Evolutionary conservation across 1,140 invertebrate species (phyloP), one percentile per base, ranked within the genome.

Genomic region (Mycetomoellerius zeteki): DNA sequence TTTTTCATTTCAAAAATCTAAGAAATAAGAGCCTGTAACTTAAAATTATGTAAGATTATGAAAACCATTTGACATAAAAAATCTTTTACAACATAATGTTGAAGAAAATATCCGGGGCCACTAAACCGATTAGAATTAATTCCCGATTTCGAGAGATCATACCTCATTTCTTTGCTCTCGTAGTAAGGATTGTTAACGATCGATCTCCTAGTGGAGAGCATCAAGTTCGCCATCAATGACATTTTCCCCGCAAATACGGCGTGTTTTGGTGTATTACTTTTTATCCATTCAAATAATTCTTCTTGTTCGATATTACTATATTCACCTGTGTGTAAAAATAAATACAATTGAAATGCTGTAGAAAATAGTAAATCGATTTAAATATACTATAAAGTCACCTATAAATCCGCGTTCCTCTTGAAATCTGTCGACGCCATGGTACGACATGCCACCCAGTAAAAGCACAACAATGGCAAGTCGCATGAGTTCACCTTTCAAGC

Each of bases 161-260:
- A 98, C 97, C 97, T 96, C 80, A 97, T 96, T 67, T 96, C 96
- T 65, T 96, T 95, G 91, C 97, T 96, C 93, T 98, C 97, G 92
- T 98, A 98, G 93, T 98, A 98, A n/a, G 98, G 98, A 95, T 98
- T 98, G 88, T 98, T 97, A 0, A 98, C 96, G 82, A 98, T 97
- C 3, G 98, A 97, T 69, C 98, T 94, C 8, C 96, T 93, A 0
- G 98, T 98, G 19, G 97, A 97, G 19, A 98, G 94, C 95, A 98
- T 96, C 3, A 98, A 92, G 78, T 97, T 97, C 0, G 98, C 97
- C 96, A 98, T 97, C 5, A 98, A 95, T 5, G 98, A 97, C 98
- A 98, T 98, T 84, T 98, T 97, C 33, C 98, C 98, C 89, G 97
- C 98, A 96, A 98, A 98, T 27, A 97, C 97, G 30, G 97, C 97